Evolutionary conservation across 2,888 invertebrate species (phyloP), one percentile per base, ranked within the genome.

Genomic region (Pristionchus mayeri): DNA sequence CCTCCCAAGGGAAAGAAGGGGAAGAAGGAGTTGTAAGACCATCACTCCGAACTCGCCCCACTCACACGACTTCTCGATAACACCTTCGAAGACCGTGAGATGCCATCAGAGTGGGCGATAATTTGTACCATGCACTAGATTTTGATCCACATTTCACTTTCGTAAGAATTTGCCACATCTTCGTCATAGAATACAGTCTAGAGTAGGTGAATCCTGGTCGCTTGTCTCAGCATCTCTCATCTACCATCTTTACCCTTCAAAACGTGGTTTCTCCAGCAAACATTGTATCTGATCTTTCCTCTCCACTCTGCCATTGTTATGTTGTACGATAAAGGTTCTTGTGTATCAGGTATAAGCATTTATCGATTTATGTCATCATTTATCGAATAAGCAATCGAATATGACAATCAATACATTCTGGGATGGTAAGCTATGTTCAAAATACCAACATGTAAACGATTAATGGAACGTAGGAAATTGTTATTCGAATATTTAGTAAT

Each of bases 11-110:
- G 88, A 86, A 88, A 87, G 86, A 88, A 88, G 67, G 84, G 85
- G 24, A 89, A 86, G 85, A 90, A 88, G 83, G 89, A 89, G 76
- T 82, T 90, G 84, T 90, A 87, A 87, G 60, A 82, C 16, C 50
- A 27, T 18, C 24, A 16, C 37, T 37, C 24, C 80, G 16, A 44
- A 9, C 11, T 24, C n/a, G 67, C 34, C 37, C 30, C 7, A 37
- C 40, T 3, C 40, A 21, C 44, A 6, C 71, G 3, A 34, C 9
- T 44, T 71, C n/a, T 40, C 40, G 9, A 44, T n/a, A 9, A 9
- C 63, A 63, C 21, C 63, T 1, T 27, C 24, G n/a, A 40, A 24
- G 16, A 44, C 4, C 71, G 71, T 71, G 71, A 71, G 71, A 71
- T 37, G 3, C 11, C 21, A 34, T 16, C 63, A 11, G 4, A 18